Evolutionary conservation across 2,113 vertebrate genomes (phyloP).

Genomic region (Poeciliopsis prolifica): DNA sequence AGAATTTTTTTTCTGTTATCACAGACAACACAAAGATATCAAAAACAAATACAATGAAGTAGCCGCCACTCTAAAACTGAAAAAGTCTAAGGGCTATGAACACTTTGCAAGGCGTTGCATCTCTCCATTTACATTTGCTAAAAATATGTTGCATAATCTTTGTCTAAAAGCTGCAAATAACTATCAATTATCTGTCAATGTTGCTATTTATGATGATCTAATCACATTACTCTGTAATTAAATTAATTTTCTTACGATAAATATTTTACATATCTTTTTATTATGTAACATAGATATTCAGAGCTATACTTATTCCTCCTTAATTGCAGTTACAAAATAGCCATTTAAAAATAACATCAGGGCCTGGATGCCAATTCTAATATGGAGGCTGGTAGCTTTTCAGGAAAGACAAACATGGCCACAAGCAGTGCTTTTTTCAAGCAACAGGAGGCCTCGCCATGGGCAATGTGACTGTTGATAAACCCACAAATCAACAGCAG

Average conservation of each 20-base stretch:
- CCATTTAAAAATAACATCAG: conserved; percentile 48
- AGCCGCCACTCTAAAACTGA: no score
- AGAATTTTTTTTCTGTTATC: neutral
- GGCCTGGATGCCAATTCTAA: conserved; percentile 36
- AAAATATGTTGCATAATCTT: neutral
- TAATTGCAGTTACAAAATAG: conserved; percentile 36
- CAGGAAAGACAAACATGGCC: conserved; percentile 63
- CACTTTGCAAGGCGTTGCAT: neutral
- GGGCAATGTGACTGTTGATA: conserved; percentile 71
- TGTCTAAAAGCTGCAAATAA: neutral
- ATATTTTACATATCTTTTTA: conserved; percentile 50
- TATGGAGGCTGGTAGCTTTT: conserved; percentile 60
- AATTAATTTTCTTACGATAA: neutral
- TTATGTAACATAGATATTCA: conserved; percentile 54
- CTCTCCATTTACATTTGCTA: neutral
- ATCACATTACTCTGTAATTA: conserved; percentile 5
- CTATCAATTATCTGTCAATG: neutral
- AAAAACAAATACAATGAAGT: neutral
- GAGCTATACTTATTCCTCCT: conserved; percentile 31
- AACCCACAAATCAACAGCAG: conserved; percentile 67
- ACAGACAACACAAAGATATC: neutral
- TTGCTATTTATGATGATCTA: neutral
- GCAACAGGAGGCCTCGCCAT: conserved; percentile 64
- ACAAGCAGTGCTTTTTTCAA: conserved; percentile 52
- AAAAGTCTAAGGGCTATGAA: neutral